Conservation (phyloP, 2,888 invertebrate genomes). For the Mesorhabditis belari region DNA sequence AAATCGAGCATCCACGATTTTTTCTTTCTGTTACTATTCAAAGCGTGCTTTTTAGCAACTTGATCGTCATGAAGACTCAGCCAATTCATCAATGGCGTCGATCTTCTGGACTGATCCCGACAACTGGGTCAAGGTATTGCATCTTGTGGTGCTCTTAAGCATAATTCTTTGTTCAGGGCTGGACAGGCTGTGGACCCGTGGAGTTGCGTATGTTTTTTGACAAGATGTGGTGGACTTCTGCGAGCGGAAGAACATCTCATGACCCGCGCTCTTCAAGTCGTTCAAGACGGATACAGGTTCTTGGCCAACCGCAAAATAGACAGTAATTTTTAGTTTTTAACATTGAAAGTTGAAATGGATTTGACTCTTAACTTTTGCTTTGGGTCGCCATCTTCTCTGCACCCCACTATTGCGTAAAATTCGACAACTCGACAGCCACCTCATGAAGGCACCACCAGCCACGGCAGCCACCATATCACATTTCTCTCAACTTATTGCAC, state of each 20-base stretch:
- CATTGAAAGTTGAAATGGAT: no score
- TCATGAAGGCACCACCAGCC: constrained; percentile 30
- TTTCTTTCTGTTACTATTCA: constrained; percentile 19
- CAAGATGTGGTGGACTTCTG: constrained; percentile 60
- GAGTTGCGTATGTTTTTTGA: constrained; percentile 61
- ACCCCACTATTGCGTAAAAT: constrained; percentile 47
- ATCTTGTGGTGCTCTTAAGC: background rate
- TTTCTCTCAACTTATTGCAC: no score
- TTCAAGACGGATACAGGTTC: constrained; percentile 62
- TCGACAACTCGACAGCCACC: constrained; percentile 38
- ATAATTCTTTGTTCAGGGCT: constrained; percentile 5
- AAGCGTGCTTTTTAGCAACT: constrained; percentile 23
- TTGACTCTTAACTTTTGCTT: no score
- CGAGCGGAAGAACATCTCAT: constrained; percentile 59
- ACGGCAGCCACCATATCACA: no score
- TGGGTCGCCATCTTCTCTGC: no score
- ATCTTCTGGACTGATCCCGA: constrained; percentile 37
- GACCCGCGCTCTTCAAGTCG: constrained; percentile 55
- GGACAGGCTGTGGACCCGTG: constrained; percentile 53
- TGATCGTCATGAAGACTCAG: constrained; percentile 42
- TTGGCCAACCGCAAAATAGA: constrained; percentile 52
- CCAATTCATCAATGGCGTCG: constrained; percentile 44
- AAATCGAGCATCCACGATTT: constrained; percentile 35
- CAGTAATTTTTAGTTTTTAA: no score
- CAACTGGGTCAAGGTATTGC: constrained; percentile 37